Evolutionary conservation across 2,888 invertebrate species (phyloP), one percentile per base, ranked within the genome.

Genomic region (Strigamia crassipes): DNA sequence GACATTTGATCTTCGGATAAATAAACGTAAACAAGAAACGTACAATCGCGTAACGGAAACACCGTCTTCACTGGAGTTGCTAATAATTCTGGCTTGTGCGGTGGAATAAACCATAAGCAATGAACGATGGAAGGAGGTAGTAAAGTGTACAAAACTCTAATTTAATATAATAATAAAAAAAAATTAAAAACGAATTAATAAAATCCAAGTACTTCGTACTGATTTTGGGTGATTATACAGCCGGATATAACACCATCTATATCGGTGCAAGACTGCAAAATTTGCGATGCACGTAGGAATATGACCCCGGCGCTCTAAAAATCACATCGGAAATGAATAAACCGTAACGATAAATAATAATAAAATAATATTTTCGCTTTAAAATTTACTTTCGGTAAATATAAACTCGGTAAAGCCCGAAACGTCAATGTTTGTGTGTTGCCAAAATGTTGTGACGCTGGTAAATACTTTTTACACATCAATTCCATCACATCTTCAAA

Each of bases 381-480:
- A 79, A 79, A 15, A 81, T 34, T 46, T n/a, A 82, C 73, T 80
- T 80, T 61, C 0, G 42, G 61, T 38, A 61, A 38, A 34, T 42
- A 38, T 80, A 80, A 80, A 51, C 93, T 92, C 15, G 95, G 94
- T 85, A 94, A 92, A 85, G 94, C 91, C 84, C 94, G 93, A 88
- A 96, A 95, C 9, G 87, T 87, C 21, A 87, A 84, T 12, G 86
- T 84, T 82, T 87, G 84, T 84, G 94, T 92, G 87, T 94, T 94
- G 79, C 94, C 94, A 79, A 94, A 93, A 85, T 93, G 93, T 87
- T 94, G 94, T 83, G 95, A 90, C 86, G 95, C 92, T 27, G 95
- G 95, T 81, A 96, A 90, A 88, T 95, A 96, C n/a, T 94, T 94
- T 89, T 95, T 95, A 88, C 96, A 94, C 86, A 96, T 93, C 86